Evolutionary conservation across 2,888 invertebrate species (phyloP), one percentile per base, ranked within the genome.

Genomic region (Microctonus brassicae): DNA sequence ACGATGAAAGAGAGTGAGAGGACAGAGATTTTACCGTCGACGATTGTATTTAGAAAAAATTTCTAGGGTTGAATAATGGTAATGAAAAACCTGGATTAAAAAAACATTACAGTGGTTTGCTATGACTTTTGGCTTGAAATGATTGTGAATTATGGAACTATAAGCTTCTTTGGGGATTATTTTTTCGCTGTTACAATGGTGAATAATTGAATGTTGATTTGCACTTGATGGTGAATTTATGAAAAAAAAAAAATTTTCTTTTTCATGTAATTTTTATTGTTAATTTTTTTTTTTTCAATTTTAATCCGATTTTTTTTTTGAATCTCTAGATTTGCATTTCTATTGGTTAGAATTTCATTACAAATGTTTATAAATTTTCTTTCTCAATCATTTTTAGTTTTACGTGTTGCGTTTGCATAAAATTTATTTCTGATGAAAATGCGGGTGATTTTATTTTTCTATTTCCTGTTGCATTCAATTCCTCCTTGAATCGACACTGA

Each of bases 41-140:
- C 22, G 52, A 22, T 36, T 22, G 34, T 65, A 55, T 63, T 63
- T 69, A 42, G 62, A n/a, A 2, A 42, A n/a, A 52, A 55, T 66
- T 26, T 70, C 39, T 39, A n/a, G 52, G 17, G 58, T 70, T 64
- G 63, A 70, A 58, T 70, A 70, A 70, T 70, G 57, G 65, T 60
- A 70, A 70, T 70, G 62, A 70, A 64, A 65, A 47, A 22, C 58
- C 20, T 47, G 64, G 57, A 10, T n/a, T 57, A 70, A 17, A 60
- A 60, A 58, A 64, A 70, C 53, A 10, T 24, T 29, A n/a, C 53
- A 22, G 53, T 17, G 10, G 34, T 36, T 53, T 36, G 55, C 34
- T 55, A 34, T 34, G 55, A 55, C 55, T 53, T 66, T 57, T 55
- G 34, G 17, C 34, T 53, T 22, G 26, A 5, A 66, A 55, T 66